Evolutionary conservation across 2,888 invertebrate species (phyloP), one percentile per base, ranked within the genome.

Genomic region (Drosophila anomalata): DNA sequence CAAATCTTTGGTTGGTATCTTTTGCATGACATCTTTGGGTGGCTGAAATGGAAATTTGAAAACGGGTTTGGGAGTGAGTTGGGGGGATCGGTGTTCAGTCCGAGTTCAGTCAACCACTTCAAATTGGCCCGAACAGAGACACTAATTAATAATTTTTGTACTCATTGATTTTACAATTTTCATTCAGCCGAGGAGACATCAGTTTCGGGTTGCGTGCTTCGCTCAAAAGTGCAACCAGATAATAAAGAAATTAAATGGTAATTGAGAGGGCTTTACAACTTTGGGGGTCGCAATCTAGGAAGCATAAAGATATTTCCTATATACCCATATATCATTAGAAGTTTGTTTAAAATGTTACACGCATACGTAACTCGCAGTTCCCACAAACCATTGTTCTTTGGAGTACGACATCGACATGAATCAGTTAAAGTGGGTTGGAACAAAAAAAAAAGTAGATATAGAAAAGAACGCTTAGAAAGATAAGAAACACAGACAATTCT

Each of bases 81-180:
- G 26, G 33, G 50, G 50, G 42, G 50, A 50, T 63, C 44, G 36
- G 29, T 39, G 46, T 66, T 39, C 41, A 41, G n/a, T n/a, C 47
- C 39, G 54, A 47, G 65, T 66, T 65, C 66, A 65, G 36, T 66
- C 67, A 65, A 65, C 53, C 36, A 65, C 24, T 29, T 39, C 65
- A n/a, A 20, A 51, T 12, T 42, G 17, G 66, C 20, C 6, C 31
- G 17, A 24, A 41, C 50, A 14, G 33, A 3, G 33, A 63, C 29
- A 63, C 36, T 44, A 44, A 44, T 51, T 63, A 31, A n/a, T 17
- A 11, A 1, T 42, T 31, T 48, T 9, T 4, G 20, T 20, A 8
- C 31, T 5, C 12, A 17, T 9, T 52, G 44, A 36, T 22, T 52
- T 63, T 14, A 3, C 41, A 33, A 33, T 42, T 42, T 42, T 26